Evolutionary conservation across 2,888 invertebrate genomes (phyloP).

Genomic region (Papilio gigon): DNA sequence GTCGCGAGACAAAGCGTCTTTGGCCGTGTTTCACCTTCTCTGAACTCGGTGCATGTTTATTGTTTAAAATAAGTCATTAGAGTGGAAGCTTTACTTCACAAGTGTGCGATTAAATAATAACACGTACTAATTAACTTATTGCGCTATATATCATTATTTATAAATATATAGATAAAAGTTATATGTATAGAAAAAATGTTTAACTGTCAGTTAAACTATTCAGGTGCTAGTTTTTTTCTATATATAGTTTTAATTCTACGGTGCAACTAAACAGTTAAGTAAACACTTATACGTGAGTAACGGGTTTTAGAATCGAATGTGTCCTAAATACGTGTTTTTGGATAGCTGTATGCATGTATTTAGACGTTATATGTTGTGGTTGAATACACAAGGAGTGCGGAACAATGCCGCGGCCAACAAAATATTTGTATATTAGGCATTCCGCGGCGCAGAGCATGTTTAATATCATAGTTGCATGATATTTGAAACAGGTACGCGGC

Average conservation of each 20-base stretch:
- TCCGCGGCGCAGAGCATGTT: constrained; percentile 26
- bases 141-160: too few species aligned
- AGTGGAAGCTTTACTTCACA: neutral
- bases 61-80: constrained; percentile 15
- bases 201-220: too few species aligned
- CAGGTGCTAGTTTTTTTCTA: too few species aligned
- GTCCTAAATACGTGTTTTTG: too few species aligned
- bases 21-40: constrained; percentile 1
- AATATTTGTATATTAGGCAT: constrained; percentile 38
- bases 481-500: constrained; percentile 31
- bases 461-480: constrained; percentile 35
- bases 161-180: too few species aligned
- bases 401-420: constrained; percentile 20
- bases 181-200: too few species aligned
- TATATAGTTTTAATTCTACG: too few species aligned
- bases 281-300: too few species aligned
- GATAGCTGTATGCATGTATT: too few species aligned
- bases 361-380: neutral
- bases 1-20: constrained; percentile 21
- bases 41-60: constrained; percentile 19
- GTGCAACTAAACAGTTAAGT: too few species aligned
- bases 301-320: too few species aligned
- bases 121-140: neutral
- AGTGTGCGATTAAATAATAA: constrained; percentile 5
- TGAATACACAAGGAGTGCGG: constrained; percentile 13